Conservation (phyloP, 2,113 vertebrate genomes). For the Tichodroma muraria region DNA sequence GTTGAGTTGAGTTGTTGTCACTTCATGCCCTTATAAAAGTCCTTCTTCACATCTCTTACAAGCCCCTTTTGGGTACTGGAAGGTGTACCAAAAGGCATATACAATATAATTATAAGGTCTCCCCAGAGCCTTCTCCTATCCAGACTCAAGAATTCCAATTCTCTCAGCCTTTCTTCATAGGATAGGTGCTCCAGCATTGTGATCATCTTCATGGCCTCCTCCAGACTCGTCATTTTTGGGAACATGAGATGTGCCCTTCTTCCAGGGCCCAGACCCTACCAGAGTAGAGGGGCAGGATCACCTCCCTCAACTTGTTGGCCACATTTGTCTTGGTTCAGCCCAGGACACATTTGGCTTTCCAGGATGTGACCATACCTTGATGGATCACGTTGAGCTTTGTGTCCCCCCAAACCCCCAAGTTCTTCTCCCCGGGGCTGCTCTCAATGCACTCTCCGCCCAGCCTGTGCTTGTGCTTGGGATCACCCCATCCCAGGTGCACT, state of each 20-base stretch:
- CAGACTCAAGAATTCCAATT: not conserved
- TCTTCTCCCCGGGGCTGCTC: not conserved
- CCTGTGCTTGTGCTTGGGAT: not conserved
- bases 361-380: not conserved
- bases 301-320: rapidly evolving
- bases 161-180: not conserved
- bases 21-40: not conserved
- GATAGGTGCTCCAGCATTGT: not conserved
- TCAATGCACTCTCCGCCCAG: not conserved
- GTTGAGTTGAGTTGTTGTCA: not conserved
- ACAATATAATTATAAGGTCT: not conserved
- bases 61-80: not conserved
- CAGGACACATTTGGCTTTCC: not conserved
- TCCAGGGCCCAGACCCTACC: not conserved
- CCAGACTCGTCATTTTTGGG: not conserved
- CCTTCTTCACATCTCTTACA: not conserved
- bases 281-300: not conserved
- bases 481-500: rapidly evolving
- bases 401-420: not conserved
- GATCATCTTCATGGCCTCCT: not conserved
- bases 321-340: not conserved
- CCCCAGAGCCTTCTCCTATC: not conserved
- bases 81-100: no score
- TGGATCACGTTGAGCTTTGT: not conserved
- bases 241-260: not conserved